phyloP scores from a whole-genome alignment of 2,113 vertebrate species.

The Sinocyclocheilus anophthalmus region DNA sequence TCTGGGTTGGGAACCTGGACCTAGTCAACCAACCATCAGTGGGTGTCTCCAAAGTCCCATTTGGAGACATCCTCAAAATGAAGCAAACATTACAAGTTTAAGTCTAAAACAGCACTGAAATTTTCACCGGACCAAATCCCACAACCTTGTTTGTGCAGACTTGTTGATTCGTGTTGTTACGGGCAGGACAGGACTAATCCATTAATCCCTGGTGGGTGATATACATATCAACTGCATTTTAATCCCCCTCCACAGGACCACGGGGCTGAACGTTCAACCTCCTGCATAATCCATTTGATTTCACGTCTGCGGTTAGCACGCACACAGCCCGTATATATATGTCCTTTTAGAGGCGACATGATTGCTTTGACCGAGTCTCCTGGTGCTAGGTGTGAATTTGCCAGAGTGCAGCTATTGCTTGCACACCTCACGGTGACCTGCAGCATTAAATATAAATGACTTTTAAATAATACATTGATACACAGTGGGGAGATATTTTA shows the following conservation, averaged over 20 bases:
- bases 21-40: constrained; percentile 65
- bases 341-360: constrained; percentile 9
- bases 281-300: constrained; percentile 26
- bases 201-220: constrained; percentile 61
- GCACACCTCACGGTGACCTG: constrained; percentile 48
- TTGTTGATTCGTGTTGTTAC: constrained; percentile 47
- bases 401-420: constrained; percentile 34
- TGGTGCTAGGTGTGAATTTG: constrained; percentile 21
- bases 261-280: background rate
- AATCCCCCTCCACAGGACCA: constrained; percentile 64
- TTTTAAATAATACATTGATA: constrained; percentile 59
- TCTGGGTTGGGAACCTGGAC: constrained; percentile 73
- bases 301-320: constrained; percentile 20
- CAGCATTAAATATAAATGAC: constrained; percentile 57
- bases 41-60: constrained; percentile 8
- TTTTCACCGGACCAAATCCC: background rate
- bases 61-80: background rate
- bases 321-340: background rate
- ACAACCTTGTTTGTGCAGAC: background rate
- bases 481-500: constrained; percentile 45
- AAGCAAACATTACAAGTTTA: background rate
- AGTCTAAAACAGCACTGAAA: background rate
- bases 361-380: constrained; percentile 17
- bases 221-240: constrained; percentile 65
- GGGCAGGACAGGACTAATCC: constrained; percentile 65